Evolutionary conservation across 2,797 vertebrate genomes (phyloP).

Genomic region (Sebastes nivosus): DNA sequence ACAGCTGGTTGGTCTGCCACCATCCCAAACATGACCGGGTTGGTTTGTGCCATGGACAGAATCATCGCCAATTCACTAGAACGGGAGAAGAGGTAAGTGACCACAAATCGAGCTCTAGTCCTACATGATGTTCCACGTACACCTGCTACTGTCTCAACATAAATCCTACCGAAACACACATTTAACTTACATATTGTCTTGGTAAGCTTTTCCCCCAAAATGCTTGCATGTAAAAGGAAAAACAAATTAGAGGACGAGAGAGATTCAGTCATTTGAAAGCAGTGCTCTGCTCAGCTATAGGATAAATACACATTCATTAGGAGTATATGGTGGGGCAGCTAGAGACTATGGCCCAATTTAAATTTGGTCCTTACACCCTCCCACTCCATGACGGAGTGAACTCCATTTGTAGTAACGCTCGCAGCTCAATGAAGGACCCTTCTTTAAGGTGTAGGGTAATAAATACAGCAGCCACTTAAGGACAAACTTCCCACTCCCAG

Average conservation of each 20-base stretch:
- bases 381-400: no score
- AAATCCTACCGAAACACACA: not conserved
- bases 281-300: not conserved
- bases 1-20: conserved; percentile 82
- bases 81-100: not conserved
- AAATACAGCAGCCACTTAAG: no score
- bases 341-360: no score
- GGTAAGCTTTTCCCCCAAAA: conserved; percentile 51
- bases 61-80: conserved; percentile 89
- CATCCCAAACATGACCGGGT: conserved; percentile 86
- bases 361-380: no score
- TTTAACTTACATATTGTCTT: conserved; percentile 64
- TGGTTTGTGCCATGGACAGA: conserved; percentile 88
- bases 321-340: conserved; percentile 41
- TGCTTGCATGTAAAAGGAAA: conserved; percentile 48
- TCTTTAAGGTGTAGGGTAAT: no score
- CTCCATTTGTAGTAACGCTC: no score
- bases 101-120: not conserved
- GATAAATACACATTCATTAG: not conserved
- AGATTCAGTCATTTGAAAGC: no score
- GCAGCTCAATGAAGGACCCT: no score
- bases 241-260: not conserved
- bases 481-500: no score
- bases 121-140: not conserved
- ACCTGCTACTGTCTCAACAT: not conserved